A percentile compares a stretch with the other conserved stretches of the same genome.
These are phyloP conservation scores for Coenonympha glycerion DNA, from an alignment of 2,888 invertebrate genomes.

Conservation along the genomic window DNA sequence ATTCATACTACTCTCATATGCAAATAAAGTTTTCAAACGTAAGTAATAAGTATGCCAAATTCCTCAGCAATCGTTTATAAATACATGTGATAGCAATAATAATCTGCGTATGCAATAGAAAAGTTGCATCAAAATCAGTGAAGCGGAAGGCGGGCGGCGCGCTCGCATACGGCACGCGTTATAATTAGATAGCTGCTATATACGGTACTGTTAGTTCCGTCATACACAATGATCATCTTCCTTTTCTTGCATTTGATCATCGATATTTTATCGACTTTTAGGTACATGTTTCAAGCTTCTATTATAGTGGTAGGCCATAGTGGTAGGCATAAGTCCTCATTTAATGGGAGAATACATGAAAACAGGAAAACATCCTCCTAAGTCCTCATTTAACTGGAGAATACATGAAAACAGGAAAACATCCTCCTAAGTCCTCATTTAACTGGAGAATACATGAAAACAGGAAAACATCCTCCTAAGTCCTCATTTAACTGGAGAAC, in stretches of 20 bases:
- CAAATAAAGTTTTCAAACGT: neutral
- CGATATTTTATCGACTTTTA: too few relatives aligned
- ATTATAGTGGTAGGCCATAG: too few relatives aligned
- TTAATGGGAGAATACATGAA: too few relatives aligned
- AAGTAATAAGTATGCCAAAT: slow-evolving; percentile 19
- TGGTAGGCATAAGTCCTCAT: too few relatives aligned
- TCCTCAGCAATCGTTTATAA: slow-evolving; percentile 12
- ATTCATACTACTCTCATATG: neutral
- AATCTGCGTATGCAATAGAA: slow-evolving; percentile 24
- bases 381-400: too few relatives aligned
- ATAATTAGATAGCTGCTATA: slow-evolving; percentile 19
- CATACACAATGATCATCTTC: slow-evolving; percentile 18
- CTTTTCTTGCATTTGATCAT: slow-evolving; percentile 3
- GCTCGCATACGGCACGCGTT: slow-evolving; percentile 6
- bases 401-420: too few relatives aligned
- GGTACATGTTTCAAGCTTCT: neutral
- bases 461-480: too few relatives aligned
- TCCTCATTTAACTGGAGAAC: too few relatives aligned
- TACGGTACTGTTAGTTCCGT: slow-evolving; percentile 18
- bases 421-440: too few relatives aligned
- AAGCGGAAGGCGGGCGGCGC: slow-evolving; percentile 19
- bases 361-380: too few relatives aligned
- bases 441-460: too few relatives aligned
- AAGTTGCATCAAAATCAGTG: slow-evolving; percentile 25
- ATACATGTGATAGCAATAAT: slow-evolving; percentile 13